Evolutionary conservation across 2,797 vertebrate species (phyloP).

Genomic region (Oreochromis grahami): DNA sequence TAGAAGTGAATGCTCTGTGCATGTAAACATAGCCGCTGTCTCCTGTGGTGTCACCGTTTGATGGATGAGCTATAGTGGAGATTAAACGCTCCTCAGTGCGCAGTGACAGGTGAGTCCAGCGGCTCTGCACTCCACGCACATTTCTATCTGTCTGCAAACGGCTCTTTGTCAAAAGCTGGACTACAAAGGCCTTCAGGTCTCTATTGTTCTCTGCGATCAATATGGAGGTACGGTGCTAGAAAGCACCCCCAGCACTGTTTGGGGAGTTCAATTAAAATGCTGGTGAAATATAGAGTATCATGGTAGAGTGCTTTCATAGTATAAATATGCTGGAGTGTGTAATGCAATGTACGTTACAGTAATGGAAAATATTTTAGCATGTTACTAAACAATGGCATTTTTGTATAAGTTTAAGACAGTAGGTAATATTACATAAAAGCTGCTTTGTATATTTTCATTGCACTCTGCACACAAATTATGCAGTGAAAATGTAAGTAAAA

Average conservation of each 20-base stretch:
- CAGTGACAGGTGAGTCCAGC: conserved; percentile 50
- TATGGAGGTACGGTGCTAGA: conserved; percentile 1
- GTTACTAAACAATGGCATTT: background rate
- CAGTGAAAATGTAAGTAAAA: background rate
- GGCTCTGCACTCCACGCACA: background rate
- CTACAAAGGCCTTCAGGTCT: conserved; percentile 32
- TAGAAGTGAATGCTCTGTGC: background rate
- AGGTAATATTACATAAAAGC: background rate
- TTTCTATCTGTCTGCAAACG: conserved; percentile 9
- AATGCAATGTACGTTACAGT: background rate
- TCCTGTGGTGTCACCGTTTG: conserved; percentile 43
- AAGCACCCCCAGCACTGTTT: background rate
- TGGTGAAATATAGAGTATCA: background rate
- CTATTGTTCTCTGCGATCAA: conserved; percentile 41
- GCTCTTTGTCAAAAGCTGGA: conserved; percentile 12
- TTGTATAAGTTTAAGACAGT: background rate
- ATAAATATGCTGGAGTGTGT: background rate
- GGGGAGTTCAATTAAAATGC: conserved; percentile 16
- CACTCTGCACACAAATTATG: background rate
- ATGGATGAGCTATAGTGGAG: conserved; percentile 56
- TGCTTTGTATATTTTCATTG: background rate
- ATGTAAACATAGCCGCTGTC: conserved; percentile 34
- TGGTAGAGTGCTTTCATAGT: background rate
- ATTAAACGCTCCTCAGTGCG: conserved; percentile 60
- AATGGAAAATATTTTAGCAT: background rate